Conservation (phyloP, 2,888 invertebrate species). For the Macropis europaea region DNA sequence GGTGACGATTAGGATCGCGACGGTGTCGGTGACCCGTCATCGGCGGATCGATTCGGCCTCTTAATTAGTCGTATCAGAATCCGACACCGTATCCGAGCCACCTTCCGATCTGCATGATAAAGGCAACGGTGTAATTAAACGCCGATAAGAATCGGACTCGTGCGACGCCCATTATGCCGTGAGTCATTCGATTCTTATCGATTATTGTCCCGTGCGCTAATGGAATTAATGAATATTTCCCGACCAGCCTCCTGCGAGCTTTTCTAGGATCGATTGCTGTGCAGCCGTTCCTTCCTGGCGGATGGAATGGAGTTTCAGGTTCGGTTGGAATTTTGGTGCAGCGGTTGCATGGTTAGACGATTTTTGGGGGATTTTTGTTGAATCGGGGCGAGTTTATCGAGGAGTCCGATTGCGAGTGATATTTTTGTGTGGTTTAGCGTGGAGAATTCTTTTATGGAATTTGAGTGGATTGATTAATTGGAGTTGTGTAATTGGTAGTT, state of each 20-base stretch:
- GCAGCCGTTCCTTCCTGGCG: no score
- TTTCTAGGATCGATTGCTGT: no score
- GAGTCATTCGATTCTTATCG: constrained; percentile 54
- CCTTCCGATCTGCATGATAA: constrained; percentile 50
- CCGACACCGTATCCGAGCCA: constrained; percentile 20
- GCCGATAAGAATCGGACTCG: constrained; percentile 34
- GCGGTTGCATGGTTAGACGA: no score
- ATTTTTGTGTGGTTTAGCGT: no score
- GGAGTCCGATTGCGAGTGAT: no score
- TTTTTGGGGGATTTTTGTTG: no score
- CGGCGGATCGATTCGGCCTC: constrained; percentile 43
- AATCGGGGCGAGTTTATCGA: no score
- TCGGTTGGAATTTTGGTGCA: no score
- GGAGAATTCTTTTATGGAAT: no score
- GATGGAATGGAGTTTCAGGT: no score
- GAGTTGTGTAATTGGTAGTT: no score
- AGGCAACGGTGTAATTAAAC: constrained; percentile 45
- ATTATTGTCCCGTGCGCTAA: constrained; percentile 25
- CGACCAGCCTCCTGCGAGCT: background rate
- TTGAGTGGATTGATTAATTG: no score
- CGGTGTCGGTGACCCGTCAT: constrained; percentile 55
- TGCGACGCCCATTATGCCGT: constrained; percentile 27
- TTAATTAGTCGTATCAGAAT: constrained; percentile 50
- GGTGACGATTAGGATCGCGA: background rate
- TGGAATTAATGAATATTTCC: constrained; percentile 26